phyloP scores from a whole-genome alignment of 2,113 vertebrate species.

The Myanophis thanlyinensis region DNA sequence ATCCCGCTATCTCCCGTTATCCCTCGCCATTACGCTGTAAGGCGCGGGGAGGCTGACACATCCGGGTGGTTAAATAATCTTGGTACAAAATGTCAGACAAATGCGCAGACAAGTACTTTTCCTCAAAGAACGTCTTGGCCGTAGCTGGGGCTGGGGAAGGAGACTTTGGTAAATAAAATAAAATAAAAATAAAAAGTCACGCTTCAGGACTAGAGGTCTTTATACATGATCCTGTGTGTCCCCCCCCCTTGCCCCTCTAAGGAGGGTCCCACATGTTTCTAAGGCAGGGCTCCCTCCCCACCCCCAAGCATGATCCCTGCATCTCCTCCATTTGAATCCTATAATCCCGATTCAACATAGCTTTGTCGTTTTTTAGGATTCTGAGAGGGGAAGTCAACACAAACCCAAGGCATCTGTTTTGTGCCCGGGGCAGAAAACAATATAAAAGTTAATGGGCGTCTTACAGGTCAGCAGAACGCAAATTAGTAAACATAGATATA shows the following conservation, averaged over 20 bases:
- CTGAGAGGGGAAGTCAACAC: background rate
- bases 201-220: background rate
- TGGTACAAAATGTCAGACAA: background rate
- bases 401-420: background rate
- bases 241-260: background rate
- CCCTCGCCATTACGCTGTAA: background rate
- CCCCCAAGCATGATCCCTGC: background rate
- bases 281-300: background rate
- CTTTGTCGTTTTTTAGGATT: background rate
- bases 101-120: background rate
- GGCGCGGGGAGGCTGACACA: background rate
- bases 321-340: background rate
- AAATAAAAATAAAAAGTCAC: background rate
- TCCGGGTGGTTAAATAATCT: background rate
- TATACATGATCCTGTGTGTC: background rate
- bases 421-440: background rate
- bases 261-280: background rate
- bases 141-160: background rate
- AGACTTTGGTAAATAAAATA: background rate
- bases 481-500: background rate
- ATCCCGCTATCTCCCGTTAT: background rate
- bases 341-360: background rate
- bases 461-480: background rate
- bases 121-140: background rate
- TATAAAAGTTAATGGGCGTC: background rate